Evolutionary conservation across 2,113 vertebrate genomes (phyloP), one percentile per base, ranked within the genome.

Genomic region (Eurystomus gularis): DNA sequence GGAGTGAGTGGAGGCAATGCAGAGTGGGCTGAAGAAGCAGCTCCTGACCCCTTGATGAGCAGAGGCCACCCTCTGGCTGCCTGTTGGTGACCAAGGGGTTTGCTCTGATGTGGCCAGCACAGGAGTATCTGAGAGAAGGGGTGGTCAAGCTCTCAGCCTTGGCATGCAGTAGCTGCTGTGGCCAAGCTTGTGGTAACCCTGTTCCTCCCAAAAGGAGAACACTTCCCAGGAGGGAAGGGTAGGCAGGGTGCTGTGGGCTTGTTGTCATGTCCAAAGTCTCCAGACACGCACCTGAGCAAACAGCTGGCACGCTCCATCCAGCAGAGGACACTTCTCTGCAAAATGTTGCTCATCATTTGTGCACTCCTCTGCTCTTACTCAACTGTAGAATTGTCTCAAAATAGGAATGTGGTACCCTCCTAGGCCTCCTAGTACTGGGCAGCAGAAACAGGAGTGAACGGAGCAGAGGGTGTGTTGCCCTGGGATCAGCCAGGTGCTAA

Each of bases 221-320:
- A 1, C 31, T 37, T 77, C 52, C n/a, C n/a, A n/a, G n/a, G n/a
- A n/a, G n/a, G n/a, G 19, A 40, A 24, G n/a, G 54, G 35, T 39
- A n/a, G 65, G 9, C 6, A 29, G 24, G 26, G 17, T 49, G 26
- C 31, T 17, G 35, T 31, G 46, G 57, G 31, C 31, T 65, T 6
- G 3, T 31, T 52, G 14, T 54, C 8, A 3, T 2, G 9, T 26
- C 24, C 23, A 15, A 49, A 55, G 35, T 26, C 60, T 61, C 40
- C 28, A 26, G 19, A 11, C 6, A 3, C 3, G n/a, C 40, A 39
- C 40, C 23, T 55, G 40, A 60, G 42, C 23, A 18, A 60, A 33
- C 2, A 62, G 24, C 21, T 0, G 3, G 10, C 4, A 5, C 2
- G 24, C 18, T 52, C 31, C 14, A 3, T 12, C 0, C 5, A n/a